phyloP scores from a whole-genome alignment of 2,888 invertebrate species.

The Meteorus colon region DNA sequence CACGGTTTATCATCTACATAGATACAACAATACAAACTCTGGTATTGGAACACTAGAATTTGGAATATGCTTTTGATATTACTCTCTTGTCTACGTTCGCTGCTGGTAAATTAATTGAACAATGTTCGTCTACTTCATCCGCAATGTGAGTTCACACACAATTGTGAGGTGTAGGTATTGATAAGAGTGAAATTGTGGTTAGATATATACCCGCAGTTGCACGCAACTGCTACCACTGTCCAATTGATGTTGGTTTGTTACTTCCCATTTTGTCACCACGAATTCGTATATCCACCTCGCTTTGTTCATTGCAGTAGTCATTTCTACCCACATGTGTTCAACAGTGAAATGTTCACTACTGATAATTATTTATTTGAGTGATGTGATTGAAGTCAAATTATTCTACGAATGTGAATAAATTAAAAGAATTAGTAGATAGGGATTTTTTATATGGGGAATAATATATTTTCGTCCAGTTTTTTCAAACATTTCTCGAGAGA shows the following conservation, averaged over 20 bases:
- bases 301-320: neutral
- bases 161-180: neutral
- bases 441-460: neutral
- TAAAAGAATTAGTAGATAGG: neutral
- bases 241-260: conserved; percentile 16
- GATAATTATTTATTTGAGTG: neutral
- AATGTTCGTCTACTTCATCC: neutral
- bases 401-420: neutral
- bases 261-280: neutral
- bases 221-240: too few relatives aligned
- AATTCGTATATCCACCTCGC: neutral
- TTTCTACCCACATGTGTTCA: neutral
- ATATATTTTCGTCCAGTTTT: neutral
- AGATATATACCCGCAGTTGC: neutral
- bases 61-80: conserved; percentile 1
- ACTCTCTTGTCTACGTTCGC: neutral
- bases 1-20: neutral
- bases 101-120: neutral
- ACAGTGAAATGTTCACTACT: neutral
- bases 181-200: conserved; percentile 1
- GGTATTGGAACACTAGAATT: neutral
- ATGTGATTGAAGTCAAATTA: neutral
- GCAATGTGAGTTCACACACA: neutral
- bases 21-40: neutral
- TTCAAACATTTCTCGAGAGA: too few relatives aligned